Evolutionary conservation across 2,888 invertebrate species (phyloP).

Genomic region (Eudasyphora cyanicolor): DNA sequence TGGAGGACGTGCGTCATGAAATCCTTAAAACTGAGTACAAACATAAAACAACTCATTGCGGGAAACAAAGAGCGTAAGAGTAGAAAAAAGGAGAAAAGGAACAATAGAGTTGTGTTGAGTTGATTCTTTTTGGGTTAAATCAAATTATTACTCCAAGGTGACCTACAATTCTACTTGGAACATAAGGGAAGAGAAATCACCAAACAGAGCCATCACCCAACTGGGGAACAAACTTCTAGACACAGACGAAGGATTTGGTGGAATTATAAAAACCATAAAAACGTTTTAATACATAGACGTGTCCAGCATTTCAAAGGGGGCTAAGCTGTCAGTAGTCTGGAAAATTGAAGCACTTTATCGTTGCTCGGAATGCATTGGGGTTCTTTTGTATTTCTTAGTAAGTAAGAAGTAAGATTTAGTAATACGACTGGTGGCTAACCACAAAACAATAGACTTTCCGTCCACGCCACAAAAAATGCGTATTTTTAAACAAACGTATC

Average conservation of each 20-base stretch:
- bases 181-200: neutral
- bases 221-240: neutral
- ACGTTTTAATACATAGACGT: neutral
- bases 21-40: neutral
- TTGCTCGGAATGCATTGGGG: too few species aligned
- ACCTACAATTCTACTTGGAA: conserved; percentile 37
- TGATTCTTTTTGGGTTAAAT: conserved; percentile 45
- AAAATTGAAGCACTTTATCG: neutral
- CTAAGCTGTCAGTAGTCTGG: neutral
- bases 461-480: neutral
- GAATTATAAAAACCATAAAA: conserved; percentile 35
- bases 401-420: neutral
- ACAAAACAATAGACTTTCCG: neutral
- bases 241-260: neutral
- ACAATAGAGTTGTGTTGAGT: neutral
- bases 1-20: conserved; percentile 7
- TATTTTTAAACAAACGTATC: conserved; percentile 38
- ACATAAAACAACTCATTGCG: neutral
- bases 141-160: conserved; percentile 53
- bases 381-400: neutral
- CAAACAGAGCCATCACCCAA: neutral
- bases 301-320: neutral
- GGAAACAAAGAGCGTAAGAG: too few species aligned
- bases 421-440: neutral
- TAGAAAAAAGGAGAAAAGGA: neutral